Evolutionary conservation across 2,797 vertebrate genomes (phyloP), one percentile per base, ranked within the genome.

Genomic region (Scarus forsteni): DNA sequence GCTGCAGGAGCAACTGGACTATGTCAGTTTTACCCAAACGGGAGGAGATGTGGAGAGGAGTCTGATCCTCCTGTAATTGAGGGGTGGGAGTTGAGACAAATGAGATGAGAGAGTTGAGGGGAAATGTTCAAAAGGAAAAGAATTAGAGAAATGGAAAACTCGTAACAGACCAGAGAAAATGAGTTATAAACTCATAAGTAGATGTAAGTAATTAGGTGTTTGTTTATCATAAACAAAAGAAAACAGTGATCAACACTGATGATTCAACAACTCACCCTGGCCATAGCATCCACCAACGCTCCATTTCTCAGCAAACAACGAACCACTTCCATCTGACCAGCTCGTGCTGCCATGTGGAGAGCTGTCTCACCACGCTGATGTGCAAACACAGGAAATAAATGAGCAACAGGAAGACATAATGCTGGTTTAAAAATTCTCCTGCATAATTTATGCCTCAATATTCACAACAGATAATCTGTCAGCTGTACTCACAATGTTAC

Each of bases 11-110:
- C 67, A 99, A 90, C 75, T 99, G 98, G 59, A 98, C 98, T 0
- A 98, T 98, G 65, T 99, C 97, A 0, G 96, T 97, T 90, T 99
- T 98, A n/a, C 98, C 98, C 86, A 99, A 87, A 79, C 98, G 96
- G 15, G 98, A 98, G 3, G 98, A 95, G 44, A 99, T 99, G 85
- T 99, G 98, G 62, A 99, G 93, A 0, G 98, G 97, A 1, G 98
- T 99, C 94, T 99, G 98, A 80, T 99, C 97, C 92, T 99, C 98
- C 98, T 99, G 91, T 12, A 46, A 44, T 16, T 11, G 6, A 71
- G n/a, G 27, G 16, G 40, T 39, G 39, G 13, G 52, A 1, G 12
- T 59, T 9, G 12, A 42, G 40, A 42, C 8, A 5, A 39, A 19
- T 36, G 38, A 57, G 50, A 50, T 59, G 11, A 42, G 40, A 42